Evolutionary conservation across 2,888 invertebrate genomes (phyloP).

Genomic region (Augochlorella aurata): DNA sequence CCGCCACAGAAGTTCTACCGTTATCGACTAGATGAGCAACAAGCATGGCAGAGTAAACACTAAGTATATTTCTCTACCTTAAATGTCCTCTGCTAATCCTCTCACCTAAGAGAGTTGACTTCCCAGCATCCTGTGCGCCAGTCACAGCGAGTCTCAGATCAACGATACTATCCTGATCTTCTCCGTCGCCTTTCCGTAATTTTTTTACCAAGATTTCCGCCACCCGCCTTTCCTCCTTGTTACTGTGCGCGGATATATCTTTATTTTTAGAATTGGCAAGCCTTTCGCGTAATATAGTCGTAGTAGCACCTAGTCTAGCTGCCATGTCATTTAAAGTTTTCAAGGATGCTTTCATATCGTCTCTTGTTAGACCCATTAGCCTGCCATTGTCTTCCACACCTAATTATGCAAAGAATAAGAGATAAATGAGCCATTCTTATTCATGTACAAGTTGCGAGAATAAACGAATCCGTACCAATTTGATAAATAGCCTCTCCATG

Average conservation of each 20-base stretch:
- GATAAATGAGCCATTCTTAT: neutral
- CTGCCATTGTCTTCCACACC: constrained; percentile 95
- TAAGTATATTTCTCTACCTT: constrained; percentile 70
- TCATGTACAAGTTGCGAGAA: neutral
- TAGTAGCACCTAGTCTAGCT: constrained; percentile 91
- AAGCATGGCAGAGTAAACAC: constrained; percentile 59
- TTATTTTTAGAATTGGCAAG: constrained; percentile 80
- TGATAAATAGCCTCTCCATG: constrained; percentile 99
- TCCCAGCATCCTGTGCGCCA: constrained; percentile 98
- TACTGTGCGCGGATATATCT: constrained; percentile 51
- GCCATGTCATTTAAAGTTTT: constrained; percentile 95
- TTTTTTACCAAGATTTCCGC: constrained; percentile 95
- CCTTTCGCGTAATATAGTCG: constrained; percentile 88
- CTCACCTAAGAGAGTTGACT: constrained; percentile 91
- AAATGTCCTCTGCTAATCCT: constrained; percentile 72
- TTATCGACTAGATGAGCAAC: constrained; percentile 11
- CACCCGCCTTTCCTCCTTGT: constrained; percentile 84
- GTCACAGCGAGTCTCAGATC: constrained; percentile 96
- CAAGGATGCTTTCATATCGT: constrained; percentile 94
- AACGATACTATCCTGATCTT: constrained; percentile 91
- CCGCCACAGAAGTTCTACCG: neutral
- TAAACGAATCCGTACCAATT: constrained; percentile 84
- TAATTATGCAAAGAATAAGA: constrained; percentile 38
- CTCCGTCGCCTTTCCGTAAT: constrained; percentile 84
- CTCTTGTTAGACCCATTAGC: constrained; percentile 91